A percentile compares a stretch with the other conserved stretches of the same genome.
Conservation (phyloP, 2,113 vertebrate genomes). For the Charina bottae region DNA sequence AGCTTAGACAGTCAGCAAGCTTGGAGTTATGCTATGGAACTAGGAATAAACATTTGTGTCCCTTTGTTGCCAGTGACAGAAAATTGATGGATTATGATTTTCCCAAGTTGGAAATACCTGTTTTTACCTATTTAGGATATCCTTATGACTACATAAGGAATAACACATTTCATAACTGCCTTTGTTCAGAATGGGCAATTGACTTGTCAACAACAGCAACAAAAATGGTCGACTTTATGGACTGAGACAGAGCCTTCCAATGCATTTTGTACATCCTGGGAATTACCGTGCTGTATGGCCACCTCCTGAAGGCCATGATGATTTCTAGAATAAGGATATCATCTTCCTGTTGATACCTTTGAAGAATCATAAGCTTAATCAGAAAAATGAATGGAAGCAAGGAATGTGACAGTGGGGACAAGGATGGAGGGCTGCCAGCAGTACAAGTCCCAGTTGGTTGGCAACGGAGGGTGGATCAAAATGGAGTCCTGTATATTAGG, state of each 20-base stretch:
- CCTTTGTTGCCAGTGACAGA: constrained; percentile 73
- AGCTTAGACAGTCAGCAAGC: constrained; percentile 69
- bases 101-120: constrained; percentile 73
- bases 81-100: constrained; percentile 78
- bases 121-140: constrained; percentile 74
- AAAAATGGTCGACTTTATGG: constrained; percentile 84
- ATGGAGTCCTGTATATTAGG: constrained; percentile 92
- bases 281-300: constrained; percentile 76
- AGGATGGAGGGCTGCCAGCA: constrained; percentile 83
- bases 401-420: constrained; percentile 90
- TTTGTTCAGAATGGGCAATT: constrained; percentile 84
- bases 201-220: constrained; percentile 64
- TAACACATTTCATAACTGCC: constrained; percentile 78
- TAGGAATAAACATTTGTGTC: constrained; percentile 70
- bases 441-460: constrained; percentile 98
- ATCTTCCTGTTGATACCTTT: constrained; percentile 91
- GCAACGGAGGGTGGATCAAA: constrained; percentile 90
- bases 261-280: constrained; percentile 78
- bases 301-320: constrained; percentile 85
- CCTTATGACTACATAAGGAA: constrained; percentile 71
- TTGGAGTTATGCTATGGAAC: constrained; percentile 78
- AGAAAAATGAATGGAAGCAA: constrained; percentile 99
- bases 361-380: constrained; percentile 86
- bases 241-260: constrained; percentile 84
- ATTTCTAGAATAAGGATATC: constrained; percentile 80